Evolutionary conservation across 2,113 vertebrate genomes (phyloP).

Genomic region (Riparia riparia): DNA sequence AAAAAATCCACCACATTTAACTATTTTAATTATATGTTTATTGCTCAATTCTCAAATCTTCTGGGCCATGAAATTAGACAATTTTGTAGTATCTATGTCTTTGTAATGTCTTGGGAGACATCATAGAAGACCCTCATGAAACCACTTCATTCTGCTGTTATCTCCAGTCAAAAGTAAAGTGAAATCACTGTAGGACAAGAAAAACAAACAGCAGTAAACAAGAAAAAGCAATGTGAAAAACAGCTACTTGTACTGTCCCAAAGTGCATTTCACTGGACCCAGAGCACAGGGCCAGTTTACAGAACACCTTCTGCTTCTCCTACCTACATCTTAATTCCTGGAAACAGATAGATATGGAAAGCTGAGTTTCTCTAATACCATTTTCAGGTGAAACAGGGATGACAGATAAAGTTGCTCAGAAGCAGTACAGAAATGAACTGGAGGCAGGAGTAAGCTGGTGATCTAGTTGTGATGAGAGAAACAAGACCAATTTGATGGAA

Average conservation of each 20-base stretch:
- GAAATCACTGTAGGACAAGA: background rate
- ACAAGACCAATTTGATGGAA: background rate
- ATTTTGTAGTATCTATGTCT: background rate
- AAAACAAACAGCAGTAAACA: background rate
- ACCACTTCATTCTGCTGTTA: background rate
- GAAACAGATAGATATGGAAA: background rate
- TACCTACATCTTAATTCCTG: background rate
- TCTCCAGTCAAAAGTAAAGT: background rate
- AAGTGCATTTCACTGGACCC: background rate
- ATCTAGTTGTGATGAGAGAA: background rate
- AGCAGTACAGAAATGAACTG: background rate
- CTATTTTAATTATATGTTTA: slow-evolving; percentile 4
- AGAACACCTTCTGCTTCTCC: background rate
- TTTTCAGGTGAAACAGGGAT: background rate
- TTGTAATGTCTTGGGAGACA: background rate
- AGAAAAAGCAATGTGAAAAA: background rate
- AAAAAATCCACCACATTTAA: background rate
- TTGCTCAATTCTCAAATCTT: slow-evolving; percentile 34
- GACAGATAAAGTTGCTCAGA: background rate
- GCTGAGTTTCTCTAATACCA: background rate
- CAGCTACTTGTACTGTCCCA: background rate
- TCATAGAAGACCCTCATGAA: background rate
- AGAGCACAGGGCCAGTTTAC: background rate
- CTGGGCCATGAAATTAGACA: slow-evolving; percentile 30
- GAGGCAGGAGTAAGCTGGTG: background rate